A percentile compares a stretch with the other conserved stretches of the same genome.
These are phyloP conservation scores for Pimephales promelas DNA, from an alignment of 2,113 vertebrate genomes.

Conservation along the genomic window DNA sequence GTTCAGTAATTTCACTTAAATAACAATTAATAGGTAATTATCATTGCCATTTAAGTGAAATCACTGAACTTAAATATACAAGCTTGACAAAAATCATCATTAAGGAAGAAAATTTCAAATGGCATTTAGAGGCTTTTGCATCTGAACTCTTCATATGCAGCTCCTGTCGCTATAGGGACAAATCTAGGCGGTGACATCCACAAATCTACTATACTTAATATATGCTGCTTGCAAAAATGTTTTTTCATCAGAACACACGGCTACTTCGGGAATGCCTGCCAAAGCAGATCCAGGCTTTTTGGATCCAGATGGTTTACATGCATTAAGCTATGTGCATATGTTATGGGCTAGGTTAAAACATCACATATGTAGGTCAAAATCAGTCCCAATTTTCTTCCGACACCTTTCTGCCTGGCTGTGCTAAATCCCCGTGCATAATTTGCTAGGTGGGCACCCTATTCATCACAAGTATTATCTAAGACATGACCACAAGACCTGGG, in stretches of 20 bases:
- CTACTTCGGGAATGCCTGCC: background rate
- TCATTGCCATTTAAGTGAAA: no score
- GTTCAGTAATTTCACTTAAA: no score
- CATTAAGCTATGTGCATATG: background rate
- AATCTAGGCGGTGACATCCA: background rate
- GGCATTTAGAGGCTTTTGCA: no score
- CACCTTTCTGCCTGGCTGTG: conserved; percentile 19
- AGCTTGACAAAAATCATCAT: no score
- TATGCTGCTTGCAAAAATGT: background rate
- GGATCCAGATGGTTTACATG: background rate
- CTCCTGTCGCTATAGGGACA: background rate
- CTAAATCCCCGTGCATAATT: conserved; percentile 36
- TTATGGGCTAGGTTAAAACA: background rate
- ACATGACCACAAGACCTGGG: conserved; percentile 40
- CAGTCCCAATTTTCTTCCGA: background rate
- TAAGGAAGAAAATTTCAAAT: no score
- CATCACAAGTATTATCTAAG: conserved; percentile 49
- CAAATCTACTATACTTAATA: background rate
- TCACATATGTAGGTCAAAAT: background rate
- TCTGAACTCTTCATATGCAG: no score
- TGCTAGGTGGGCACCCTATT: conserved; percentile 36
- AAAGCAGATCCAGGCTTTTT: background rate
- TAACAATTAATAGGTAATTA: no score
- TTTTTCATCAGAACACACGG: background rate
- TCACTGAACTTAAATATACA: no score